Conservation (phyloP, 2,797 vertebrate species). For the Pseudochaenichthys georgianus region DNA sequence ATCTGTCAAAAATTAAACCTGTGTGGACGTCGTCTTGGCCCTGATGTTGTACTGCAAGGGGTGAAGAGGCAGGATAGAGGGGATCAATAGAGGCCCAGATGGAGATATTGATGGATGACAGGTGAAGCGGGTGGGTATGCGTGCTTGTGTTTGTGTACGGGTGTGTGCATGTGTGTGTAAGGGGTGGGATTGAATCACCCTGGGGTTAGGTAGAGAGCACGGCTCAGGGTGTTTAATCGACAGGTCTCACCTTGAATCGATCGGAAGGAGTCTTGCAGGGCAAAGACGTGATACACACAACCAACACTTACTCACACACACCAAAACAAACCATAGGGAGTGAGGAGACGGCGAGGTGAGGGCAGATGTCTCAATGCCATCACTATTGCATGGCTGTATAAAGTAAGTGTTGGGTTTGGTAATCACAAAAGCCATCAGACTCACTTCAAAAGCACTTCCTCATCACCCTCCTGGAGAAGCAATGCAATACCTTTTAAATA, state of each 20-base stretch:
- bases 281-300: constrained; percentile 76
- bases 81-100: constrained; percentile 79
- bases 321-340: constrained; percentile 77
- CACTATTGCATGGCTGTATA: constrained; percentile 45
- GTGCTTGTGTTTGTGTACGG: constrained; percentile 36
- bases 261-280: constrained; percentile 73
- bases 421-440: constrained; percentile 28
- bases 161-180: constrained; percentile 51
- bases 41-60: constrained; percentile 67
- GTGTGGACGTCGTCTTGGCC: constrained; percentile 51
- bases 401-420: constrained; percentile 29
- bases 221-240: constrained; percentile 84
- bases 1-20: constrained; percentile 86
- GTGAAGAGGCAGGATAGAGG: constrained; percentile 71
- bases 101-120: constrained; percentile 84
- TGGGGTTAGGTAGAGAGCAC: constrained; percentile 79
- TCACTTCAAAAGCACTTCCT: constrained; percentile 24
- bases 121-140: constrained; percentile 67
- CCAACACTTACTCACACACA: constrained; percentile 71
- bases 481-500: neutral
- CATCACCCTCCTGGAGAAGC: neutral
- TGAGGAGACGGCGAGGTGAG: constrained; percentile 41
- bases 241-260: constrained; percentile 84
- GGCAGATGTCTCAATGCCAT: constrained; percentile 59
- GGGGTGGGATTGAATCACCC: constrained; percentile 74